A percentile compares a stretch with the other conserved stretches of the same genome.
Conservation (phyloP, 2,888 invertebrate genomes). For the Perdita meconis region DNA sequence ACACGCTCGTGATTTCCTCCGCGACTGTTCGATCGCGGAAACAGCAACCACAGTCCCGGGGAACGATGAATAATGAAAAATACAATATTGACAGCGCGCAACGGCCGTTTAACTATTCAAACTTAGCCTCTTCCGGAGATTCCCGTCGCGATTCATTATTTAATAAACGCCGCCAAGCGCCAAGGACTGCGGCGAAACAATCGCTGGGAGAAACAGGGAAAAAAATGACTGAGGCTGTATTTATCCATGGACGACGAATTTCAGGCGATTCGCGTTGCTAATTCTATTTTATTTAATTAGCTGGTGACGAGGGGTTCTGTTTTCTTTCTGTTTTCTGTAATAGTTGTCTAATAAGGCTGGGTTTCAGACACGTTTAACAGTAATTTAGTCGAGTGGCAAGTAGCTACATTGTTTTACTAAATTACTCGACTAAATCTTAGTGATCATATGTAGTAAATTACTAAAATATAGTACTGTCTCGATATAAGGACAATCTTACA, state of each 20-base stretch:
- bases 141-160: constrained; percentile 15
- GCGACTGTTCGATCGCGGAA: constrained; percentile 46
- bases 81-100: constrained; percentile 41
- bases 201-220: constrained; percentile 4
- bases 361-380: no score
- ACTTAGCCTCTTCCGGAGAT: not conserved
- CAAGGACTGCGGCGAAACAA: constrained; percentile 25
- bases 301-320: not conserved
- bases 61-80: constrained; percentile 47
- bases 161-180: constrained; percentile 27
- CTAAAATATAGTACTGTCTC: no score
- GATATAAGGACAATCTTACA: no score
- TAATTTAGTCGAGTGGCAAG: no score
- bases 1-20: constrained; percentile 31
- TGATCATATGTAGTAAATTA: no score
- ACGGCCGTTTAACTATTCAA: constrained; percentile 40
- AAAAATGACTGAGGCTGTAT: not conserved
- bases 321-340: no score
- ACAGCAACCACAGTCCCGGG: constrained; percentile 4
- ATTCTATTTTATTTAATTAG: constrained; percentile 3
- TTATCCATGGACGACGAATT: constrained; percentile 1
- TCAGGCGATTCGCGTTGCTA: constrained; percentile 4
- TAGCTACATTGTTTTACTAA: no score
- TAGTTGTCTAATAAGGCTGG: no score
- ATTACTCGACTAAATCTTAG: no score